These are phyloP conservation scores for Pongo abelii DNA, from an alignment of 2,113 vertebrate genomes.

Conservation along the genomic window DNA sequence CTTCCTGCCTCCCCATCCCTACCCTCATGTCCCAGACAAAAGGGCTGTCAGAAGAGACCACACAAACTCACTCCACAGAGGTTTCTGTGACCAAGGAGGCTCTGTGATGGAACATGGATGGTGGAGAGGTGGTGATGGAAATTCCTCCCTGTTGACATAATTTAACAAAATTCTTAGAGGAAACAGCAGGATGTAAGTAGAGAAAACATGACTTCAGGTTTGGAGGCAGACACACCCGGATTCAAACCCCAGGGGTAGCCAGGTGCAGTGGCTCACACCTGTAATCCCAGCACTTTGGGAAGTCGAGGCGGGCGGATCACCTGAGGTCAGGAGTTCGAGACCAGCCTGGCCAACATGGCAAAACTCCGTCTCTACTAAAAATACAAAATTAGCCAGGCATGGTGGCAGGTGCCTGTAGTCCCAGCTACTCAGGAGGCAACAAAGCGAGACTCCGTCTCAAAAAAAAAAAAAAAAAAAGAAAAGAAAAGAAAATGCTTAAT, in stretches of 20 bases:
- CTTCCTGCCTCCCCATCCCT: neutral
- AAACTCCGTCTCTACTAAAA: no score
- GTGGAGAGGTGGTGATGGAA: neutral
- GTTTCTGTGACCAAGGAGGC: neutral
- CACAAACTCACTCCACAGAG: neutral
- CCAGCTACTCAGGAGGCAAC: no score
- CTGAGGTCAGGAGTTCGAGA: no score
- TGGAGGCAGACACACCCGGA: neutral
- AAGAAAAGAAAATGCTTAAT: neutral
- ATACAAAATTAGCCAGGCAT: no score
- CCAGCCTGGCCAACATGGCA: no score
- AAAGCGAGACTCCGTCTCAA: no score
- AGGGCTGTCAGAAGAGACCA: neutral
- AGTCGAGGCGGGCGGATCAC: rapidly evolving
- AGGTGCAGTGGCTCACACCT: no score
- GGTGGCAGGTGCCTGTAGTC: no score
- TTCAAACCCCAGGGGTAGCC: neutral
- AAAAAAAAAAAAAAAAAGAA: no score
- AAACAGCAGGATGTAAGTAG: neutral
- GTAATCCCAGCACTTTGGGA: no score
- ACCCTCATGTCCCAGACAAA: neutral
- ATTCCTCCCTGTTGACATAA: neutral
- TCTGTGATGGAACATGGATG: neutral
- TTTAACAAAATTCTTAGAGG: neutral
- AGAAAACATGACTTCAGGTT: neutral